A percentile compares a stretch with the other conserved stretches of the same genome.
phyloP scores from a whole-genome alignment of 23 tunicate species.

The Styela plicata region DNA sequence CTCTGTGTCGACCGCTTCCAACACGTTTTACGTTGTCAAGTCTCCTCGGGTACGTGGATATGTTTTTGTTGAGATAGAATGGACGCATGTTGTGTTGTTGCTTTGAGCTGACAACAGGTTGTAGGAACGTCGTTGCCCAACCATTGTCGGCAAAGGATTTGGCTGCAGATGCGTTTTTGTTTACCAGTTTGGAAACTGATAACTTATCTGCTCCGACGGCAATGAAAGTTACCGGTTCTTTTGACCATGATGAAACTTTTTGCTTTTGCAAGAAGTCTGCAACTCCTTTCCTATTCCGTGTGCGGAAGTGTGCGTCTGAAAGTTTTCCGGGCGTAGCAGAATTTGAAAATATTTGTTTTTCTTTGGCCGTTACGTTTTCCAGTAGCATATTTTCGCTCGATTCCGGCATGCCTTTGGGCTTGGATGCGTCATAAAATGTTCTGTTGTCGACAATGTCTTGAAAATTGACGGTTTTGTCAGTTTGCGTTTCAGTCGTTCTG shows the following conservation, averaged over 20 bases:
- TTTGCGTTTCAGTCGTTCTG: not conserved
- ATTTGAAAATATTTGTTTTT: not conserved
- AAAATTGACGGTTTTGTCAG: not conserved
- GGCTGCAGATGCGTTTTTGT: not conserved
- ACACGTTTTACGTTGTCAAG: not conserved
- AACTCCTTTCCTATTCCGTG: not conserved
- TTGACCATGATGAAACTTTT: not conserved
- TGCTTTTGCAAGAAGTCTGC: not conserved
- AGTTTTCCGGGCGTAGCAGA: not conserved
- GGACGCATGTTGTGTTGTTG: not conserved
- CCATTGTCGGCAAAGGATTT: not conserved
- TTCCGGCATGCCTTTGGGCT: too few species aligned
- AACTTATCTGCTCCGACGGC: not conserved
- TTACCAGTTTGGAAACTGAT: not conserved
- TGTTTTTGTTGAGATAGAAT: not conserved
- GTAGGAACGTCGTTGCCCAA: not conserved
- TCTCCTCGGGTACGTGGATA: not conserved
- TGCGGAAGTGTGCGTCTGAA: too few species aligned
- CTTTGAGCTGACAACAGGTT: not conserved
- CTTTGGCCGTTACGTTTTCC: not conserved
- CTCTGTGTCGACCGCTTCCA: not conserved
- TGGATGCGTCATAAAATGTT: not conserved
- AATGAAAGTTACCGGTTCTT: not conserved
- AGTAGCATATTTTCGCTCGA: too few species aligned
- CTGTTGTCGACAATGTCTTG: not conserved